These are phyloP conservation scores for Podotricha telesiphe DNA, from an alignment of 2,888 invertebrate genomes.

Conservation along the genomic window DNA sequence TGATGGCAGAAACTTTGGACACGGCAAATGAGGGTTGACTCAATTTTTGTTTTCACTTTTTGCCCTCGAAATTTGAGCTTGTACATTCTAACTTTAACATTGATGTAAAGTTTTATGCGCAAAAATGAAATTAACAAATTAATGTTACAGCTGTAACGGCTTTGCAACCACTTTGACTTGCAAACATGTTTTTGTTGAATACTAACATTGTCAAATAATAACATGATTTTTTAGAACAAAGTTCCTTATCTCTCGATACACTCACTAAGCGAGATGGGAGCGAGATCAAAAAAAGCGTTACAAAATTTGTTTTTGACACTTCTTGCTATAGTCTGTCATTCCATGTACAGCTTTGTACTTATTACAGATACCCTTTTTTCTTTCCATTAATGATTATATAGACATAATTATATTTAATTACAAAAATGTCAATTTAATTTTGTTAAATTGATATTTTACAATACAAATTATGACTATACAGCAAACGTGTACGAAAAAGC, in stretches of 20 bases:
- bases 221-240: background rate
- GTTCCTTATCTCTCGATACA: background rate
- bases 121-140: constrained; percentile 25
- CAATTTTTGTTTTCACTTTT: constrained; percentile 38
- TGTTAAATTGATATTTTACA: too few relatives aligned
- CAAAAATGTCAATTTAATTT: too few relatives aligned
- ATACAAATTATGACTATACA: too few relatives aligned
- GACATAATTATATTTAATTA: too few relatives aligned
- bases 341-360: too few relatives aligned
- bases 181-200: constrained; percentile 1
- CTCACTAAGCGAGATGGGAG: too few relatives aligned
- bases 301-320: too few relatives aligned
- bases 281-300: too few relatives aligned
- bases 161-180: background rate
- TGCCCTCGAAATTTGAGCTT: constrained; percentile 12
- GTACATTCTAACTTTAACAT: constrained; percentile 12
- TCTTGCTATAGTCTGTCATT: too few relatives aligned
- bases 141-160: constrained; percentile 1
- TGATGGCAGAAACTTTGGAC: constrained; percentile 47
- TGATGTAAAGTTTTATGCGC: constrained; percentile 11
- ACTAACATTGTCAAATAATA: background rate
- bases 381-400: too few relatives aligned
- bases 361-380: too few relatives aligned
- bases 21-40: constrained; percentile 45
- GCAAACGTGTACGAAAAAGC: too few relatives aligned